Evolutionary conservation across 2,113 vertebrate species (phyloP).

Genomic region (Gobiocypris rarus): DNA sequence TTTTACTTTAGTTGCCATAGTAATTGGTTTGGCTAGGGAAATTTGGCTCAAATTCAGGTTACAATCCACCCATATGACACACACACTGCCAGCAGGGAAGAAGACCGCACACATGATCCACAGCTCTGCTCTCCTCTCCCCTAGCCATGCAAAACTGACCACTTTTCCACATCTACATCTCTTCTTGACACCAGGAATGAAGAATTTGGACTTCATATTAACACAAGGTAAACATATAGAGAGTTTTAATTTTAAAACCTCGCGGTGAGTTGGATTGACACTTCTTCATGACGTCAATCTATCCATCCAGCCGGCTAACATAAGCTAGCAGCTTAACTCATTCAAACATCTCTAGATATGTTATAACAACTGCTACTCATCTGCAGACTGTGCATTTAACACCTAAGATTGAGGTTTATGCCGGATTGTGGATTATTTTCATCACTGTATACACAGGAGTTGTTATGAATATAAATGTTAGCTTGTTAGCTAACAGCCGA

Average conservation of each 20-base stretch:
- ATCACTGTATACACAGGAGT: not conserved
- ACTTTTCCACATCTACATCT: not conserved
- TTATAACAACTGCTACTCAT: not conserved
- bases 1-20: not conserved
- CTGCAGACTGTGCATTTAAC: not conserved
- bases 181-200: not conserved
- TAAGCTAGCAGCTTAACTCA: slow-evolving; percentile 11
- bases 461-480: slow-evolving; percentile 4
- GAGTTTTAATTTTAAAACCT: not conserved
- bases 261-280: not conserved
- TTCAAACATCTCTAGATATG: not conserved
- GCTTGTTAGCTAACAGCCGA: slow-evolving; percentile 5
- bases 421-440: not conserved
- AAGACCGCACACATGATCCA: not conserved
- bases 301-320: slow-evolving; percentile 2
- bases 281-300: not conserved
- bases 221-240: not conserved
- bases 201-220: not conserved
- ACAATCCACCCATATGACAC: not conserved
- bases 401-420: not conserved
- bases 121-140: not conserved
- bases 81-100: slow-evolving; percentile 6
- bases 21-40: not conserved
- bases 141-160: not conserved
- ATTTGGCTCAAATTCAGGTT: not conserved